Percentiles rank a stretch among this genome's conserved stretches.
These are phyloP conservation scores for Epistrophe eligans DNA, from an alignment of 2,888 invertebrate genomes.

Conservation along the genomic window DNA sequence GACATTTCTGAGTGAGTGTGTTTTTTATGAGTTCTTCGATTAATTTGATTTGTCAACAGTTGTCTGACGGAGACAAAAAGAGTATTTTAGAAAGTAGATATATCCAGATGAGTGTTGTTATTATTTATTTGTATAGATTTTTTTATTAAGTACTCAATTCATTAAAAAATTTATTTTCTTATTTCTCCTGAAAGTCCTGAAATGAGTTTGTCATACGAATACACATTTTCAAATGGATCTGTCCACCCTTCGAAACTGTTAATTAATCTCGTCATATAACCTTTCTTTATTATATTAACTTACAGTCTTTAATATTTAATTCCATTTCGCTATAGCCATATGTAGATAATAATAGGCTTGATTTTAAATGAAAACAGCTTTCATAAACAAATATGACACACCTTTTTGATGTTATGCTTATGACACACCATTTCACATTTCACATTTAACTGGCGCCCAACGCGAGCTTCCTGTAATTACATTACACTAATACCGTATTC, in stretches of 20 bases:
- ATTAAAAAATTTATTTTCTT: not conserved
- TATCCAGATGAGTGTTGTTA: not conserved
- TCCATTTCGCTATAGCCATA: not conserved
- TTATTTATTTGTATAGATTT: not conserved
- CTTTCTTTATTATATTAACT: not conserved
- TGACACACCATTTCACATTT: constrained; percentile 22
- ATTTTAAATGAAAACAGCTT: constrained; percentile 24
- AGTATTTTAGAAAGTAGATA: not conserved
- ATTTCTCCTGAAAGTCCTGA: not conserved
- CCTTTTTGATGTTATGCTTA: constrained; percentile 31
- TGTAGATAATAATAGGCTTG: constrained; percentile 16
- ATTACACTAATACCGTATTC: constrained; percentile 19
- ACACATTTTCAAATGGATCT: not conserved
- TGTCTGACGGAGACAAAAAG: constrained; percentile 35
- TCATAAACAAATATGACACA: constrained; percentile 36
- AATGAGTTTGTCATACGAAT: not conserved
- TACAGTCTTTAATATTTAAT: constrained; percentile 3
- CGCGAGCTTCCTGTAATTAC: constrained; percentile 28
- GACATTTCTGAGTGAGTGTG: constrained; percentile 46
- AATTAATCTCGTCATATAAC: not conserved
- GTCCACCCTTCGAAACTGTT: not conserved
- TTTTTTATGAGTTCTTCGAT: constrained; percentile 63
- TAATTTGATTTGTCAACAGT: constrained; percentile 75
- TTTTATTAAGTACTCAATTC: not conserved
- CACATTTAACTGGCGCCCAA: constrained; percentile 25